These are phyloP conservation scores for Eulemur albifrons DNA, from an alignment of 2,797 vertebrate species.

Conservation along the genomic window DNA sequence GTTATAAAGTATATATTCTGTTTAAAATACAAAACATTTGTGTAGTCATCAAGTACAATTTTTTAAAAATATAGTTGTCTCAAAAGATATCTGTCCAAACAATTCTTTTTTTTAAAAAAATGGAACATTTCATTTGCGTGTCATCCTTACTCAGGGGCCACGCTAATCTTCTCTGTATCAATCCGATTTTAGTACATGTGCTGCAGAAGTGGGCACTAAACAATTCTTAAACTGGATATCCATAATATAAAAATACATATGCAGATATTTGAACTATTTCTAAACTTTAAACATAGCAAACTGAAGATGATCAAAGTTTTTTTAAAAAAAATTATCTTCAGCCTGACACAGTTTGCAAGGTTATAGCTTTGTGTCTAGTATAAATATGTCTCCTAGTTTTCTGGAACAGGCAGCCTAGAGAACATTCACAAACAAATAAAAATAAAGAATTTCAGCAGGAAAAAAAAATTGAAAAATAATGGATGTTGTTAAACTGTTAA, in stretches of 20 bases:
- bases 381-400: slow-evolving; percentile 11
- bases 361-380: not conserved
- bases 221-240: not conserved
- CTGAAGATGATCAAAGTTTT: not conserved
- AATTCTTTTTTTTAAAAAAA: not conserved
- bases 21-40: slow-evolving; percentile 9
- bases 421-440: slow-evolving; percentile 26
- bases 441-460: slow-evolving; percentile 43
- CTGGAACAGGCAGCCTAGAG: not conserved
- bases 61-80: not conserved
- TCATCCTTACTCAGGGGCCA: not conserved
- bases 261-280: slow-evolving; percentile 24
- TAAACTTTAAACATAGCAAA: slow-evolving; percentile 19
- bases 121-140: not conserved
- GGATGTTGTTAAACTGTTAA: not conserved
- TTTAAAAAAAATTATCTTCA: not conserved
- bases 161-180: not conserved
- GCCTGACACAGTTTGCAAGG: not conserved
- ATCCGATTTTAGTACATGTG: not conserved
- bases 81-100: not conserved
- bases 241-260: not conserved
- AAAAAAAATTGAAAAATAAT: slow-evolving; percentile 3
- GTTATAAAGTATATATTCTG: not conserved
- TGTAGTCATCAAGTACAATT: not conserved
- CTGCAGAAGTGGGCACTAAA: not conserved